Evolutionary conservation across 2,113 vertebrate species (phyloP).

Genomic region (Ctenomys sociabilis): DNA sequence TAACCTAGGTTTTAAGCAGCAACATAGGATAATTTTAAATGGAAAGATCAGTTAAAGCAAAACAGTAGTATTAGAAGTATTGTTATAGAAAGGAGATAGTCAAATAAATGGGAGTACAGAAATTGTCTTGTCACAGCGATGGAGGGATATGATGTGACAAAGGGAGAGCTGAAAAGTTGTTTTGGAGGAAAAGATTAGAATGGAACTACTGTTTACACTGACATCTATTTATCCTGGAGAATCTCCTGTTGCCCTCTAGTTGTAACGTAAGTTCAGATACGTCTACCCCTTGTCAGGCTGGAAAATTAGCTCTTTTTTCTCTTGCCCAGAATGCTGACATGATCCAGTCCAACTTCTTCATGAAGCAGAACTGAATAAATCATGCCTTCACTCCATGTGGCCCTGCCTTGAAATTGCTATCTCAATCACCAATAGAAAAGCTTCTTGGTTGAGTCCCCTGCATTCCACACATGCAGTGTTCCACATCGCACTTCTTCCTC

Average conservation of each 20-base stretch:
- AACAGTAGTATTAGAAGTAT: background rate
- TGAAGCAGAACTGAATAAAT: background rate
- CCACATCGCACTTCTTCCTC: background rate
- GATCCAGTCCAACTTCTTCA: background rate
- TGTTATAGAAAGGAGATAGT: conserved; percentile 23
- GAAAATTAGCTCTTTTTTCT: background rate
- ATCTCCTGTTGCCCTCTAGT: background rate
- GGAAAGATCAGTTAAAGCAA: background rate
- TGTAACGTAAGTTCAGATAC: background rate
- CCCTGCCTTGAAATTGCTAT: background rate
- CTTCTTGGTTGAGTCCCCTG: background rate
- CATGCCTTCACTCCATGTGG: background rate
- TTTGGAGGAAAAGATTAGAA: background rate
- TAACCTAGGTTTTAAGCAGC: background rate
- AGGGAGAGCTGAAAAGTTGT: background rate
- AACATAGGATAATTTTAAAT: background rate
- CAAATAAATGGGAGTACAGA: background rate
- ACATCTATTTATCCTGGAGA: background rate
- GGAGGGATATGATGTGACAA: background rate
- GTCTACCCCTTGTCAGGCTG: background rate
- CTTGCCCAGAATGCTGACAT: background rate
- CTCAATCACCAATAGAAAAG: background rate
- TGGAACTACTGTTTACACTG: background rate
- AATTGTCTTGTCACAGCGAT: background rate
- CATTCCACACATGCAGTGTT: background rate